Conservation (phyloP, 2,888 invertebrate species). For the Diaprepes abbreviatus region DNA sequence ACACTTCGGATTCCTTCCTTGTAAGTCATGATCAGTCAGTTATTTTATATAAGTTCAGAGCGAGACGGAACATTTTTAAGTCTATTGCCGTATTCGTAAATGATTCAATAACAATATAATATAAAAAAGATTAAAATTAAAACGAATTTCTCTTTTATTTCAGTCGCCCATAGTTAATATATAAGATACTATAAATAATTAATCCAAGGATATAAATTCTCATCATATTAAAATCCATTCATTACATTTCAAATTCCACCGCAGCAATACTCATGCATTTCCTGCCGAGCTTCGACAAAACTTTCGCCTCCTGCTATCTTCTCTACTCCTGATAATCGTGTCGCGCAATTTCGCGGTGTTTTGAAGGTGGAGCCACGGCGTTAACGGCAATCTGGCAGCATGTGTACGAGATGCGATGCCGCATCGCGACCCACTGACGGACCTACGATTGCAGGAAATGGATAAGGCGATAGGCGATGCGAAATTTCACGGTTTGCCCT, state of each 20-base stretch:
- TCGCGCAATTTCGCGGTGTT: slow-evolving; percentile 44
- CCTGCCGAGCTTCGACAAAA: neutral
- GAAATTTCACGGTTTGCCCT: neutral
- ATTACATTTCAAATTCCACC: neutral
- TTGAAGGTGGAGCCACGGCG: slow-evolving; percentile 44
- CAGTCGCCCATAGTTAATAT: too few species aligned
- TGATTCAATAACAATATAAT: too few species aligned
- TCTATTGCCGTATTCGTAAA: too few species aligned
- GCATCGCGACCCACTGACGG: slow-evolving; percentile 4
- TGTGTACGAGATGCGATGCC: slow-evolving; percentile 9
- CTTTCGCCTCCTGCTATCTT: neutral
- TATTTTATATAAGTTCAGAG: too few species aligned
- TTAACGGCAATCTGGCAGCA: slow-evolving; percentile 26
- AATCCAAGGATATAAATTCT: too few species aligned
- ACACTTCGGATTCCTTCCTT: too few species aligned
- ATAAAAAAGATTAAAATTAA: too few species aligned
- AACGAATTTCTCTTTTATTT: too few species aligned
- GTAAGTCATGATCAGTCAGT: too few species aligned
- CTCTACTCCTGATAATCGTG: slow-evolving; percentile 33
- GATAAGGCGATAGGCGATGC: neutral
- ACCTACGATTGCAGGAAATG: slow-evolving; percentile 18
- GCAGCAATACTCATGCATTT: neutral
- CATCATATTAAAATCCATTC: neutral
- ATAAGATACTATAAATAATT: too few species aligned
- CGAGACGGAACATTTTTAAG: too few species aligned